These are phyloP conservation scores for Yasuhikotakia modesta DNA, from an alignment of 2,797 vertebrate species.

Conservation along the genomic window DNA sequence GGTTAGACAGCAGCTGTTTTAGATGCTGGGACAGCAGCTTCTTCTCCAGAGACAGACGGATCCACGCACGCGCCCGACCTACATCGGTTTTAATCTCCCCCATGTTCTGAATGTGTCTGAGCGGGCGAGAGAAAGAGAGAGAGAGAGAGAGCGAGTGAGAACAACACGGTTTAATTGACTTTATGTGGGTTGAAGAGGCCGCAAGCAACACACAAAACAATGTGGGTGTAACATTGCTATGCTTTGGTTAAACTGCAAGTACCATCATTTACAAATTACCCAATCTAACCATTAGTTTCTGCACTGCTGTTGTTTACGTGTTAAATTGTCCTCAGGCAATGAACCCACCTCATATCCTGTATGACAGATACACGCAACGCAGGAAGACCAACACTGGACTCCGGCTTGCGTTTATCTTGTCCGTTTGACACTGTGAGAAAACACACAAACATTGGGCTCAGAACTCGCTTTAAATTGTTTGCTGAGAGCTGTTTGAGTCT, in stretches of 20 bases:
- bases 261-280: neutral
- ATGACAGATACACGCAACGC: slow-evolving; percentile 83
- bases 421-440: slow-evolving; percentile 73
- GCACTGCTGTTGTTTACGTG: neutral
- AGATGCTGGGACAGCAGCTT: slow-evolving; percentile 95
- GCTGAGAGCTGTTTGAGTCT: neutral
- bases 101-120: slow-evolving; percentile 93
- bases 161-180: neutral
- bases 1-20: slow-evolving; percentile 91
- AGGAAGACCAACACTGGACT: slow-evolving; percentile 76
- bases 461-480: neutral
- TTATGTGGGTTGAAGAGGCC: neutral
- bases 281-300: neutral
- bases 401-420: slow-evolving; percentile 83
- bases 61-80: slow-evolving; percentile 92
- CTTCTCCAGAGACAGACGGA: slow-evolving; percentile 94
- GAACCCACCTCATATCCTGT: slow-evolving; percentile 90
- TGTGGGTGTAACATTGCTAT: neutral
- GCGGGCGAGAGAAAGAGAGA: neutral
- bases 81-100: slow-evolving; percentile 94
- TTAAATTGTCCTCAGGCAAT: neutral
- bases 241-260: neutral
- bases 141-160: neutral
- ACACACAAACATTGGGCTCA: neutral
- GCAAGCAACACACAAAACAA: neutral